Conservation (phyloP, 2,113 vertebrate genomes). For the Bubalus kerabau region DNA sequence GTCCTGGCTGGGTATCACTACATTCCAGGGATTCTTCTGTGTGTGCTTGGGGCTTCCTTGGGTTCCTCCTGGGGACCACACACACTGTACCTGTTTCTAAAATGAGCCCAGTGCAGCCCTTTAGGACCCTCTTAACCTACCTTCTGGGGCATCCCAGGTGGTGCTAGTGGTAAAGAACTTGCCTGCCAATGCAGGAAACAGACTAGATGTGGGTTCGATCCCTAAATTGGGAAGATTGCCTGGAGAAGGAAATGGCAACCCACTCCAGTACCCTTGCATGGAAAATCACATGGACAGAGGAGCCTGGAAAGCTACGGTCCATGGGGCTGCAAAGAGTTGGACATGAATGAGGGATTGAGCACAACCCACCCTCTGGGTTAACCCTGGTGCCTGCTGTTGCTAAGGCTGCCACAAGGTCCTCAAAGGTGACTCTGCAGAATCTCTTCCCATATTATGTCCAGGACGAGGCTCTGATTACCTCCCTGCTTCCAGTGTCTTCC, state of each 20-base stretch:
- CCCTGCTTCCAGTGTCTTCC: not conserved
- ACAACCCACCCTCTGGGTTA: not conserved
- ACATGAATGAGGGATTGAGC: not conserved
- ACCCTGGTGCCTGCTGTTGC: not conserved
- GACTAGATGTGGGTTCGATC: not conserved
- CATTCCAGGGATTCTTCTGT: not conserved
- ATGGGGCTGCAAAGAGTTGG: accelerated
- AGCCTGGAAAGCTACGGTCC: not conserved
- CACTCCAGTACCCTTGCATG: not conserved
- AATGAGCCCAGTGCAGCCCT: not conserved
- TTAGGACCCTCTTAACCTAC: not conserved
- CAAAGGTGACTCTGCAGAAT: not conserved
- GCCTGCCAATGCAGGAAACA: not conserved
- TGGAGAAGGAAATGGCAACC: not conserved
- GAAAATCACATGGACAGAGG: not conserved
- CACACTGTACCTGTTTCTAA: not conserved
- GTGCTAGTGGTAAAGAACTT: not conserved
- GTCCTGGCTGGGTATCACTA: accelerated
- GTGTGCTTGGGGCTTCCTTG: not conserved
- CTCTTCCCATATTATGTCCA: not conserved
- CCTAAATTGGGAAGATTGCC: not conserved
- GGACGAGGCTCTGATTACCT: constrained; percentile 4
- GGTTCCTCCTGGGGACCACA: not conserved
- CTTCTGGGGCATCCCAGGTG: not conserved
- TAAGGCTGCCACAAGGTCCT: not conserved